Base-by-base conservation (phyloP, 2,888 invertebrate genomes). In the Oxyscelio sp. region DNA sequence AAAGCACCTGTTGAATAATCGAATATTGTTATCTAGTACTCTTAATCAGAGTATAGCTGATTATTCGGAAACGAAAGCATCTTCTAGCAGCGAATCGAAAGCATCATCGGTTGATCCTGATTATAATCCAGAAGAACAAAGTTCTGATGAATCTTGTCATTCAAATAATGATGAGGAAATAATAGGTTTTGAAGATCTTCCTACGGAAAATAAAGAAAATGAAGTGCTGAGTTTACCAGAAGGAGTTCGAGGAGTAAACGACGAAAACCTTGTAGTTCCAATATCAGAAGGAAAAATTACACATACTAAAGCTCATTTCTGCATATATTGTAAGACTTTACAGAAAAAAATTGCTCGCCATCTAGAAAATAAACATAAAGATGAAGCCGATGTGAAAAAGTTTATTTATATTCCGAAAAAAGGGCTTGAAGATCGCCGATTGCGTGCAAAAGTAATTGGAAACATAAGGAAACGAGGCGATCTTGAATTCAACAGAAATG, bases 301-400 rank as follows among this genome's bases (percentile, higher is more conserved):
- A 0, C 17, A 66, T 13, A 40, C 6, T 1, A 66, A 66, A 11
- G 0, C 17, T 17, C 38, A 68, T 27, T 68, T 68, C 22, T 68
- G 68, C 8, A 24, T 54, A 0, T 68, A 27, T 68, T 68, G 68
- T 13, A 68, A 68, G 27, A 54, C n/a, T 21, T 43, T 68, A 15
- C 68, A 68, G 17, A 24, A 2, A 6, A 68, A 68, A 54, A 13
- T 68, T 9, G 68, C 43, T 13, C 1, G 68, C 3, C 68, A 68
- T 54, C 9, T 54, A 5, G 27, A 17, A 9, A 5, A 24, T 5
- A 27, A 17, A 11, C 43, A 68, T 19, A 54, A 68, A 43, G n/a
- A 56, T 8, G 54, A 66, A 40, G 8, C 22, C 11, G 40, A 22
- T 11, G 52, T 66, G 1, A 22, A 22, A 38, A 52, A 40, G 24